These are phyloP conservation scores for Eristalis tenax DNA, from an alignment of 2,888 invertebrate species.

Conservation along the genomic window DNA sequence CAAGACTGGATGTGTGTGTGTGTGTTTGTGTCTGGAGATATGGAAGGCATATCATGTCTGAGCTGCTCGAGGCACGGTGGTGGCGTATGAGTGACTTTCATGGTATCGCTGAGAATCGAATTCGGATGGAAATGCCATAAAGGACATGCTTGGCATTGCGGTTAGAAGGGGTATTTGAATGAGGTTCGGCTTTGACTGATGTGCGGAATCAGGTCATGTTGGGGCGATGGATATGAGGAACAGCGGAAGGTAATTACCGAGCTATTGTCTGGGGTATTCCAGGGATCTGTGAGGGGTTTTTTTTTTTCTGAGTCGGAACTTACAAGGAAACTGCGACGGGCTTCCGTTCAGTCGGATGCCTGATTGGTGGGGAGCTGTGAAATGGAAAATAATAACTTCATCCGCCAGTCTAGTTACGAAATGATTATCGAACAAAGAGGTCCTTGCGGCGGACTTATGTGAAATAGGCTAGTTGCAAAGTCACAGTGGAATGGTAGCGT, in stretches of 20 bases:
- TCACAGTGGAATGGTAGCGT: too few relatives aligned
- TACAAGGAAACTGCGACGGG: too few relatives aligned
- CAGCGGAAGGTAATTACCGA: background rate
- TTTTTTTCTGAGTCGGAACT: too few relatives aligned
- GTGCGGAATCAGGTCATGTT: background rate
- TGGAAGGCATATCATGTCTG: slow-evolving; percentile 34
- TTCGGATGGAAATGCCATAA: background rate
- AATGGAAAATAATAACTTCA: too few relatives aligned
- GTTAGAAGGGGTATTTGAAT: background rate
- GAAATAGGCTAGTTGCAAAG: too few relatives aligned
- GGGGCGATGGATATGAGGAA: background rate
- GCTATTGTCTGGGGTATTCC: background rate
- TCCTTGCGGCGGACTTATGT: too few relatives aligned
- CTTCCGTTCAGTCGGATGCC: too few relatives aligned
- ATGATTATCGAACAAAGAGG: too few relatives aligned
- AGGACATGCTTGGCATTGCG: background rate
- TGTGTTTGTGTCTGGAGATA: background rate
- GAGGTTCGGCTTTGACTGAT: background rate
- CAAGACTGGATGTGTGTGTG: slow-evolving; percentile 33
- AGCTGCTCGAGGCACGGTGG: background rate
- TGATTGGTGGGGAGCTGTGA: too few relatives aligned
- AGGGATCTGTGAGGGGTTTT: background rate
- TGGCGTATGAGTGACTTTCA: background rate
- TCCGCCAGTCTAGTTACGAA: too few relatives aligned
- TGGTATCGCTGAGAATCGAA: background rate